Evolutionary conservation across 2,113 vertebrate genomes (phyloP).

Genomic region (Xenopus tropicalis): UCB_Xtro_10.0 CM004452.2:42759501-42760000

Average conservation of each 20-base stretch:
- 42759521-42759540: constrained; percentile 87
- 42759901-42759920: constrained; percentile 84
- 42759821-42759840: too few relatives aligned
- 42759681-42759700: constrained; percentile 52
- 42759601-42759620: constrained; percentile 43
- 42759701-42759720: constrained; percentile 52
- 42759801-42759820: too few relatives aligned
- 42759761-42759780: too few relatives aligned
- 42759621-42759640: constrained; percentile 49
- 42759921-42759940: constrained; percentile 81
- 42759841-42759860: too few relatives aligned
- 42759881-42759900: constrained; percentile 74
- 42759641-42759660: constrained; percentile 41
- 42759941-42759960: constrained; percentile 86
- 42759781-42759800: too few relatives aligned
- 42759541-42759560: constrained; percentile 80
- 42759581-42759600: rapidly evolving
- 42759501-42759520: constrained; percentile 80
- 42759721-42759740: constrained; percentile 27
- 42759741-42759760: neutral
- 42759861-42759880: constrained; percentile 62
- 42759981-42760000: neutral
- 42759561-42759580: constrained; percentile 68
- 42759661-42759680: constrained; percentile 50
- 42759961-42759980: constrained; percentile 78